Evolutionary conservation across 2,797 vertebrate species (phyloP), one percentile per base, ranked within the genome.

Genomic region (Apogon talboti): DNA sequence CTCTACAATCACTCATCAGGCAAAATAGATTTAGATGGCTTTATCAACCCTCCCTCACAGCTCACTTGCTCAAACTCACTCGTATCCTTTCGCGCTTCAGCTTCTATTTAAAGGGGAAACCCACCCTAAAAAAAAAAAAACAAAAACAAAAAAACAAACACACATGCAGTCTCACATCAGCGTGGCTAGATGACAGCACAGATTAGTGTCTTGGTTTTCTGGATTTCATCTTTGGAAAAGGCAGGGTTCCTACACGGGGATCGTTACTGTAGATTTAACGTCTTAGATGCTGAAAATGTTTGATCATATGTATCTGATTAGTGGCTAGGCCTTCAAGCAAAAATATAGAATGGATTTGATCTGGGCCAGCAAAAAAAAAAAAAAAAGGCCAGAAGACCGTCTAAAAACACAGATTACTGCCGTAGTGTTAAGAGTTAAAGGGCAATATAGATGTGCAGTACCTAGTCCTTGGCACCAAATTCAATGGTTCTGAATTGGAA

Each of bases 11-110:
- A 88, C 89, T 93, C 94, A 89, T 68, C 94, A 95, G 92, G 94
- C 94, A 95, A 95, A 95, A 93, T 91, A 93, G 92, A 90, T 91
- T 93, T 87, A 90, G 89, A 96, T 96, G 95, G 95, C 94, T 95
- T 92, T 94, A 93, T 93, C 42, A 90, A 82, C 62, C 87, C 74
- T 81, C 88, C 85, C 72, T 90, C 91, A 65, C 52, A 45, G 35
- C 52, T 74, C 59, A 63, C 62, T 62, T 50, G 35, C 62, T 78
- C 79, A 78, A 70, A 73, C 67, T 79, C 82, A 67, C 67, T 75
- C 53, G 0, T 70, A 72, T 72, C 71, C 63, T 66, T 75, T 64
- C 74, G 42, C 65, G 2, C 76, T 76, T 83, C 53, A 73, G 70
- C 75, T 73, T 82, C 79, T 71, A 66, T 62, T 80, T 71, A 84